phyloP scores from a whole-genome alignment of 2,113 vertebrate genomes.

The Butorides virescens region DNA sequence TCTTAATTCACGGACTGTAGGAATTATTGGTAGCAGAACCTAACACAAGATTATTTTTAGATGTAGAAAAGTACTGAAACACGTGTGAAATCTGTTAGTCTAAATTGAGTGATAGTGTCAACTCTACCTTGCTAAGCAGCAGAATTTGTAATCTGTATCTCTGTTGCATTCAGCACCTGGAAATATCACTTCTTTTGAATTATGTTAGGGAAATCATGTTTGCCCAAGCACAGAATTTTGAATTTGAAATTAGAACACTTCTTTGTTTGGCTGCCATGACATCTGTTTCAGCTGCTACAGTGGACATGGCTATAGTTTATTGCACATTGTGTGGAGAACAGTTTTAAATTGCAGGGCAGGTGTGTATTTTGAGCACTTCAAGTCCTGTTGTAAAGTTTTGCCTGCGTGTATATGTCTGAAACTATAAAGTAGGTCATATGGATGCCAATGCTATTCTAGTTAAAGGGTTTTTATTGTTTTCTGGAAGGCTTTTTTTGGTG shows the following conservation, averaged over 20 bases:
- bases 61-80: background rate
- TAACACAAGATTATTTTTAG: background rate
- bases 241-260: background rate
- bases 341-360: background rate
- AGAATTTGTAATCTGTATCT: background rate
- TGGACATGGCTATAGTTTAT: slow-evolving; percentile 21
- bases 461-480: background rate
- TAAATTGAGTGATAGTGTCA: background rate
- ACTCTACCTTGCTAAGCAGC: background rate
- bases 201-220: background rate
- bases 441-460: background rate
- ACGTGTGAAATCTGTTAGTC: background rate
- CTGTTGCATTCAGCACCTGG: background rate
- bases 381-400: background rate
- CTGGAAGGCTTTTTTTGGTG: background rate
- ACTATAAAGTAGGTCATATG: slow-evolving; percentile 17
- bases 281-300: slow-evolving; percentile 24
- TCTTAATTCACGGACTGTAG: background rate
- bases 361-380: background rate
- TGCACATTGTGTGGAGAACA: background rate
- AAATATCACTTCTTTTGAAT: background rate
- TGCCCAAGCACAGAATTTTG: slow-evolving; percentile 8
- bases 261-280: slow-evolving; percentile 28
- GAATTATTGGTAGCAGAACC: background rate
- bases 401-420: background rate